A percentile compares a stretch with the other conserved stretches of the same genome.
Evolutionary conservation across 92 coral and sea anemone species (phyloP).

Genomic region (Virgularia gustaviana): DNA sequence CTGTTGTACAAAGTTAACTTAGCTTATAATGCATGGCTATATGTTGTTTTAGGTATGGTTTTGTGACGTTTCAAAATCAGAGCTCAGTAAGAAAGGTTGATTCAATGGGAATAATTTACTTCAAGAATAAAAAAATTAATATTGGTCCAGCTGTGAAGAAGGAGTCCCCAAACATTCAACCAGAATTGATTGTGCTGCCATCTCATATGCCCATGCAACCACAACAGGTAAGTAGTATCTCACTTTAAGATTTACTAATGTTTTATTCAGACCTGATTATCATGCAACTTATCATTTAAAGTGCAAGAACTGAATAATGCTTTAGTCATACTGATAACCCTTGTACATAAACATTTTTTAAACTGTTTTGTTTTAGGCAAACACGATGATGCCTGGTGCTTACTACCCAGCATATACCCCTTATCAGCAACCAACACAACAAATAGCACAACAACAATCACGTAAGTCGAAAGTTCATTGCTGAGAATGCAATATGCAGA

Average conservation of each 20-base stretch:
- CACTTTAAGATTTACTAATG: background rate
- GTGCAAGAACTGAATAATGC: too few species aligned
- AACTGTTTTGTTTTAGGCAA: too few species aligned
- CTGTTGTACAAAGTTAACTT: too few species aligned
- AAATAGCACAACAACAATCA: constrained; percentile 1
- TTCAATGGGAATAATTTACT: constrained; percentile 57
- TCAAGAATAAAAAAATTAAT: constrained; percentile 60
- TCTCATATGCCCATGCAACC: background rate
- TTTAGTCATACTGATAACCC: too few species aligned
- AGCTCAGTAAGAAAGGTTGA: constrained; percentile 31
- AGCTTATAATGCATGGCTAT: too few species aligned
- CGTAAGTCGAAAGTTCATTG: constrained; percentile 13
- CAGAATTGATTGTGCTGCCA: constrained; percentile 21
- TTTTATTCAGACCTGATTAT: background rate
- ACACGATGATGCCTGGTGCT: too few species aligned
- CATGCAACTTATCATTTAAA: too few species aligned
- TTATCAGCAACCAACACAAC: too few species aligned
- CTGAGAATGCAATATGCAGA: too few species aligned
- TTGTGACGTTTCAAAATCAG: constrained; percentile 36
- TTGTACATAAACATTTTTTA: too few species aligned
- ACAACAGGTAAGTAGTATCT: background rate
- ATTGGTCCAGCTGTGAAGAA: constrained; percentile 78
- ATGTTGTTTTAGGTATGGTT: constrained; percentile 52
- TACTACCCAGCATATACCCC: too few species aligned
- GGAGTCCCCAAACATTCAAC: constrained; percentile 24